phyloP scores from a whole-genome alignment of 2,113 vertebrate species.

The Clarias macrocephalus region DNA sequence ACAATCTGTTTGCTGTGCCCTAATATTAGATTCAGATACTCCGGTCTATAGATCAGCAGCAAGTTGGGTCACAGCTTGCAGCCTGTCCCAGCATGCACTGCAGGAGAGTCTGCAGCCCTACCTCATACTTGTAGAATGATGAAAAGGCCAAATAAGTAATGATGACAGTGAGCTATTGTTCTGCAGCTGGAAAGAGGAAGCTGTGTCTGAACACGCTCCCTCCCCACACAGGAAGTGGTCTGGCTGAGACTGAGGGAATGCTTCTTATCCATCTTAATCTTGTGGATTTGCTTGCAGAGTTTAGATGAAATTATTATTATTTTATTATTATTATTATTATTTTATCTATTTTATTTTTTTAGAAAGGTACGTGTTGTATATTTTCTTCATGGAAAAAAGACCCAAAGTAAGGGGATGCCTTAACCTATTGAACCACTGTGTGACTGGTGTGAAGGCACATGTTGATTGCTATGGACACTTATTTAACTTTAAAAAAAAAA shows the following conservation, averaged over 20 bases:
- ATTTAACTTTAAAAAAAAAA: neutral
- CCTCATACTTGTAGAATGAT: conserved; percentile 70
- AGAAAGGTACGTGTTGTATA: neutral
- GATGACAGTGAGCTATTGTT: conserved; percentile 68
- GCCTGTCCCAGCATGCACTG: conserved; percentile 72
- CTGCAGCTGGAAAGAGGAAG: conserved; percentile 45
- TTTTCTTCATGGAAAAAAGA: neutral
- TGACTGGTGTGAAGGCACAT: neutral
- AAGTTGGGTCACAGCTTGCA: conserved; percentile 35
- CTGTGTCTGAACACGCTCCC: conserved; percentile 32
- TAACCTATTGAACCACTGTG: neutral
- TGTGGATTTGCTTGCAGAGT: neutral
- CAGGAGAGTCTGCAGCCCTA: conserved; percentile 49
- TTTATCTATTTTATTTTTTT: neutral
- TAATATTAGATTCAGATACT: neutral
- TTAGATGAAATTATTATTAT: neutral
- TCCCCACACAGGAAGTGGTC: conserved; percentile 37
- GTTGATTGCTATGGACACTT: neutral
- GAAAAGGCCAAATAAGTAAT: conserved; percentile 63
- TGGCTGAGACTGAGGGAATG: conserved; percentile 14
- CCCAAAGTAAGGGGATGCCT: neutral
- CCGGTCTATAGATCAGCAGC: conserved; percentile 4
- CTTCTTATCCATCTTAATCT: neutral
- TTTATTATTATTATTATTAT: too few relatives aligned
- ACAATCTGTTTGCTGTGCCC: neutral